Evolutionary conservation across 2,888 invertebrate species (phyloP).

Genomic region (Ophioninae sp.): DNA sequence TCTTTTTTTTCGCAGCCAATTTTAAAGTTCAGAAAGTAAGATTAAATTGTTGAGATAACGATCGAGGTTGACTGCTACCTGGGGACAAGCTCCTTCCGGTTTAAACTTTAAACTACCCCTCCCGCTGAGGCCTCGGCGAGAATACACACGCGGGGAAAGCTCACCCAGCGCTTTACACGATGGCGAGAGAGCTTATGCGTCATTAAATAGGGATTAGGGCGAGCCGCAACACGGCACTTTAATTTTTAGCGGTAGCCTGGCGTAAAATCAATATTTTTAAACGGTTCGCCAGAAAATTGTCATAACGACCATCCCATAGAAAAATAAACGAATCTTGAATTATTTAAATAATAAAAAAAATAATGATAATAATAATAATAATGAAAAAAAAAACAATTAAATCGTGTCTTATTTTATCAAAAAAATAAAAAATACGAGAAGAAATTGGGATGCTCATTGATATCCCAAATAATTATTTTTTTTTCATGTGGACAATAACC

Average conservation of each 20-base stretch:
- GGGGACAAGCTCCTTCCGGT: conserved; percentile 33
- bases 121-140: not conserved
- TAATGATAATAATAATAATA: too few species aligned
- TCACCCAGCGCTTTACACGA: conserved; percentile 23
- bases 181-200: conserved; percentile 64
- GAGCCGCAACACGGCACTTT: conserved; percentile 61
- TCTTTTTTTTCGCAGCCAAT: not conserved
- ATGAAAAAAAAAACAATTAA: too few species aligned
- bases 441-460: too few species aligned
- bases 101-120: conserved; percentile 52
- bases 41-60: conserved; percentile 8
- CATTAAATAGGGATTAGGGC: conserved; percentile 77
- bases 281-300: conserved; percentile 45
- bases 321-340: not conserved
- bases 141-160: conserved; percentile 31
- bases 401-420: not conserved
- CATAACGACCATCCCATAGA: conserved; percentile 19
- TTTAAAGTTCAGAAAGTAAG: conserved; percentile 1
- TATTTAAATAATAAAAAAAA: not conserved
- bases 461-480: too few species aligned
- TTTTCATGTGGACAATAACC: not conserved
- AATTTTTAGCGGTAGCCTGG: conserved; percentile 61
- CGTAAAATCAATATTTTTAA: conserved; percentile 57
- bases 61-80: conserved; percentile 15
- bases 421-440: too few species aligned